Percentiles rank a stretch among this genome's conserved stretches.
Evolutionary conservation across 2,797 vertebrate genomes (phyloP).

Genomic region (Girardinus metallicus): DNA sequence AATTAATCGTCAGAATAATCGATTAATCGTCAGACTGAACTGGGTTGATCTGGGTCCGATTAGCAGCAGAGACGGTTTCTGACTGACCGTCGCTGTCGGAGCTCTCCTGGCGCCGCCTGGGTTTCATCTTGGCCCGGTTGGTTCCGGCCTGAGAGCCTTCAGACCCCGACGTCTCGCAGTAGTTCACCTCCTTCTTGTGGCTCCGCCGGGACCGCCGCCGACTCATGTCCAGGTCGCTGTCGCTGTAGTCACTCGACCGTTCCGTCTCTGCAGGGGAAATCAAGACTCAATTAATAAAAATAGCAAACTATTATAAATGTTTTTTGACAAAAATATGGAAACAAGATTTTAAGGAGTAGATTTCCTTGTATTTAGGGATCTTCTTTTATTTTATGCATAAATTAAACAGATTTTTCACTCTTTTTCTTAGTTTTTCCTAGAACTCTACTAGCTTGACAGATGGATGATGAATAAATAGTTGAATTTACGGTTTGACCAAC

Average conservation of each 20-base stretch:
- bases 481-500: background rate
- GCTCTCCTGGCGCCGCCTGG: constrained; percentile 84
- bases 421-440: background rate
- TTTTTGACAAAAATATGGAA: background rate
- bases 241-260: constrained; percentile 93
- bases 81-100: constrained; percentile 90
- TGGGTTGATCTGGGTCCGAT: no score
- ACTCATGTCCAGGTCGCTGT: constrained; percentile 92
- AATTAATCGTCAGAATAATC: no score
- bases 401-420: background rate
- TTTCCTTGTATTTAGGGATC: background rate
- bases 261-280: constrained; percentile 86
- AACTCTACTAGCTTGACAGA: background rate
- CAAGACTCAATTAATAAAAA: background rate
- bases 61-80: no score
- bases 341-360: background rate
- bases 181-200: constrained; percentile 93
- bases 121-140: constrained; percentile 83
- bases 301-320: background rate
- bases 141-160: constrained; percentile 88
- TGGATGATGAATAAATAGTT: background rate
- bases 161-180: constrained; percentile 93
- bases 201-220: constrained; percentile 92
- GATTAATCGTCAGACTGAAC: no score
- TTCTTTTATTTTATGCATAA: background rate